Base-by-base conservation (phyloP, 2,888 invertebrate species). In the Homarus gammarus region DNA sequence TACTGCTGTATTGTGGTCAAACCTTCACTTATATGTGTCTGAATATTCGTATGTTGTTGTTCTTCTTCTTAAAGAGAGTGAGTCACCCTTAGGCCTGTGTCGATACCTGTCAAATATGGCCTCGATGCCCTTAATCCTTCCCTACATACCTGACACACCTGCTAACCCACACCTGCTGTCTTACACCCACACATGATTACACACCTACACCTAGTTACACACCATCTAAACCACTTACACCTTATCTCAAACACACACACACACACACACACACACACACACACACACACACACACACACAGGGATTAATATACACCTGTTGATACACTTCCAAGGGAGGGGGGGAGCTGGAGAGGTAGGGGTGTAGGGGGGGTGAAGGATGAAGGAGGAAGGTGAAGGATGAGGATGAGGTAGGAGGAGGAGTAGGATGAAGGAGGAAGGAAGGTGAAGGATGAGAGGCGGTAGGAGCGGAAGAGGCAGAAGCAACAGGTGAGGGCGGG, bases 251-350 rank as follows among this genome's bases (percentile, higher is more conserved):
- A 51, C 70, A 70, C 70, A 70, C 70, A 70, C 27, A 70, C 3
- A 15, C 64, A 3, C 64, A 64, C 15, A 15, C 27, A 64, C 70
- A 8, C 12, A 70, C 70, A 70, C 70, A 70, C 27, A 8, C 70
- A 8, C 12, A 51, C 70, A 70, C 70, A 70, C 70, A 70, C 27
- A 70, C 70, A 8, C 12, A 70, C 70, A 70, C 70, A 70, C 27
- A 8, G 10, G 22, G n/a, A 31, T 70, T 10, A 10, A 31, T 70
- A 31, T 70, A 31, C 36, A 72, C 6, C 31, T 70, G 36, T 70
- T 33, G 31, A 70, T 27, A 27, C 8, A 27, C n/a, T n/a, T n/a
- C 56, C 3, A 22, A 18, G 22, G 56, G 56, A 56, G 18, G 56
- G 0, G 1, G 12, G 44, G n/a, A n/a, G 12, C n/a, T n/a, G n/a